phyloP scores from a whole-genome alignment of 2,888 invertebrate species.

The Bursaphelenchus okinawaensis region DNA sequence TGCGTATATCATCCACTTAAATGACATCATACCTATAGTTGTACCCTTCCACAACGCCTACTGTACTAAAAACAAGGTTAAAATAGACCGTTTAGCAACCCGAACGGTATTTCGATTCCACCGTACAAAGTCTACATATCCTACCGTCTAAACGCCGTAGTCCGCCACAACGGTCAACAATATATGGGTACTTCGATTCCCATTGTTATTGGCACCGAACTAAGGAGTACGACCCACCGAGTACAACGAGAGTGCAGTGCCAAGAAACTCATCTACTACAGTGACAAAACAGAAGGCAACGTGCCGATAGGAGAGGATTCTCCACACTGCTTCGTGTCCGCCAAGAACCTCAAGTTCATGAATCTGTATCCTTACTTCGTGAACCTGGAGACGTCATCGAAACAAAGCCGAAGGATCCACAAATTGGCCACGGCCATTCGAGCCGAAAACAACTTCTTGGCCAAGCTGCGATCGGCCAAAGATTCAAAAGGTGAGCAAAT shows the following conservation, averaged over 20 bases:
- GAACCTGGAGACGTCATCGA: conserved; percentile 12
- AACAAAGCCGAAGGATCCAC: conserved; percentile 7
- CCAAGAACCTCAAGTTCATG: not conserved
- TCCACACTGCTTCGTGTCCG: not conserved
- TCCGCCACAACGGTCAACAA: not conserved
- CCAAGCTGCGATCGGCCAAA: conserved; percentile 2
- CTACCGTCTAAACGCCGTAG: not conserved
- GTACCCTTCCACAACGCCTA: no score
- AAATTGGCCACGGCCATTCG: conserved; percentile 10
- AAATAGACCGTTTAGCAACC: no score
- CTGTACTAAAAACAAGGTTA: no score
- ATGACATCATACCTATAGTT: no score
- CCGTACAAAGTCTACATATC: not conserved
- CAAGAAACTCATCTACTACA: not conserved
- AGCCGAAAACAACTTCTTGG: conserved; percentile 11
- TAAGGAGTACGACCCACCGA: not conserved
- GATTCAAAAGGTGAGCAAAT: no score
- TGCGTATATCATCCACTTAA: no score
- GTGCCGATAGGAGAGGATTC: not conserved
- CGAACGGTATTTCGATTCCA: not conserved
- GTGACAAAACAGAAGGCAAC: not conserved
- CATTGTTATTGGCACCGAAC: not conserved
- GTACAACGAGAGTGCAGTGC: not conserved
- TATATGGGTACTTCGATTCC: not conserved
- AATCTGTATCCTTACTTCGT: conserved; percentile 7